Base-by-base conservation (phyloP, 1,140 invertebrate species). In the Caenorhabditis briggsae region DNA sequence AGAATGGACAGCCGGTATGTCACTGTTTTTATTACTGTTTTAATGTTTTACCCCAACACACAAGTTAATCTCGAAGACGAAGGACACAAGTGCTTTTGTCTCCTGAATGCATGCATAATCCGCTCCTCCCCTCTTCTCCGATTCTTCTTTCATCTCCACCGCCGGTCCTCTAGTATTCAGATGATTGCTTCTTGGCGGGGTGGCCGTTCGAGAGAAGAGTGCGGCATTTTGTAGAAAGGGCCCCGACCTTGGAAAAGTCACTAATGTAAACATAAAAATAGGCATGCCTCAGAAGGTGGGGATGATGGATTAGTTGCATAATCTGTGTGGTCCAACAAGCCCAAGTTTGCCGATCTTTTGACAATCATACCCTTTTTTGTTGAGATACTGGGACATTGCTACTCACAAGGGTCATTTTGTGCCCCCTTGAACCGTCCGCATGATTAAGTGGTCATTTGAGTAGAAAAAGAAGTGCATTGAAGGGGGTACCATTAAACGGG, bases 31-130 rank as follows among this genome's bases (percentile, higher is more conserved):
- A n/a, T 70, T 46, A 12, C 5, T 43, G 33, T 43, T 70, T 70
- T 70, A 33, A 7, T 70, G 14, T 70, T 70, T 70, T 70, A 46
- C 43, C 56, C 14, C 56, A 14, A 20, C 56, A 14, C 64, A 46
- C 64, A 70, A 70, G 65, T 70, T 70, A 70, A 70, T 70, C 65
- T 70, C 65, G 56, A 53, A 16, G 61, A 25, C 61, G 25, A 25
- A 18, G 8, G 61, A 33, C 33, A 33, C 33, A 33, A 59, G 18
- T 41, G 65, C 43, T 70, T 70, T n/a, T 20, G 20, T 20, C 25
- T 65, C 12, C 33, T 33, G 33, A 33, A 64, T n/a, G 61, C 41
- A 70, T 70, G 65, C 65, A 70, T 70, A 70, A 70, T 70, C 65
- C 65, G 61, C 23, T 25, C n/a, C 14, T 3, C 56, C 56, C 56